Base-by-base conservation (phyloP, 2,797 vertebrate species). In the Natrix natrix region DNA sequence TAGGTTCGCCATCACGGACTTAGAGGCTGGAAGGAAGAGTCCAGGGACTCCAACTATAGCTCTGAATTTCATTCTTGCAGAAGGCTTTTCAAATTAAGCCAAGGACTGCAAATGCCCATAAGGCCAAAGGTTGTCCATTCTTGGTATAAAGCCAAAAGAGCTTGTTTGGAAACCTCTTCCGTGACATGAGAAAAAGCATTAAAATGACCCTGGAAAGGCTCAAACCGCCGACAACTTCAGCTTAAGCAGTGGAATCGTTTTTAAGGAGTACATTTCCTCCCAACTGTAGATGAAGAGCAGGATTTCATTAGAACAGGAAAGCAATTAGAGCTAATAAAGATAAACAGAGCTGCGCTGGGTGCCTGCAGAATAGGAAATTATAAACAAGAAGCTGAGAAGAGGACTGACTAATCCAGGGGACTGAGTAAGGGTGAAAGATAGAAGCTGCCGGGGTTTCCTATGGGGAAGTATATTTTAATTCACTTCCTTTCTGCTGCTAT, bases 271-370 rank as follows among this genome's bases (percentile, higher is more conserved):
- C 96, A 96, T 98, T 98, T 98, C 97, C 97, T 98, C 97, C 98
- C 97, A 97, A 97, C 97, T 97, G 97, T 97, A 97, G 94, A 96
- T 93, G 96, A 97, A 97, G 97, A 97, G 97, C 32, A 92, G 97
- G 98, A 97, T 98, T 97, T 97, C 98, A 98, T 98, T 98, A 98
- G 98, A 98, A 98, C 87, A 92, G 97, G 97, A 96, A 98, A 98
- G 98, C 97, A 98, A 98, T 98, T 98, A 98, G 97, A 97, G 97
- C 97, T 98, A 98, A 98, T 98, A 98, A 98, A 98, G 97, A 98
- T 97, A 97, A 98, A 98, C 90, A 96, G 96, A 90, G 52, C 95
- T 92, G 97, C 56, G 16, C 96, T 92, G 93, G 28, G 96, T 94
- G 96, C 96, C 63, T 94, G 95, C 92, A 56, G 97, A 97, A 98